A percentile compares a stretch with the other conserved stretches of the same genome.
Conservation (phyloP, 2,888 invertebrate genomes). For the Metalampra italica region DNA sequence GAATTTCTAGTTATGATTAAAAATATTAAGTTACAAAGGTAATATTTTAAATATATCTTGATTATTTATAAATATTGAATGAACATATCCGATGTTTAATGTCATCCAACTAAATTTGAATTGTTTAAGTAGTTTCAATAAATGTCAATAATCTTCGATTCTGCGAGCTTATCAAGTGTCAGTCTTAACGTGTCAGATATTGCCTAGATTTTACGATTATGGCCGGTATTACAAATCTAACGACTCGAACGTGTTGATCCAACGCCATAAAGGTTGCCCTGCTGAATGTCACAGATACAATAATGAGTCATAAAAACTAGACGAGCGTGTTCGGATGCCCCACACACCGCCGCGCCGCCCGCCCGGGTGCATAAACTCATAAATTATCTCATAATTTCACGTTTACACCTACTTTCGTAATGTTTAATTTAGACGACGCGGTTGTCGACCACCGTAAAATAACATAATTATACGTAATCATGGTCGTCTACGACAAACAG, state of each 20-base stretch:
- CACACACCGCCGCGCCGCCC: constrained; percentile 29
- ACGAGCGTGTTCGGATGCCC: constrained; percentile 14
- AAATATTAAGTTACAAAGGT: constrained; percentile 2
- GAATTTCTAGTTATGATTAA: constrained; percentile 1
- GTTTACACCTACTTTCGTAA: constrained; percentile 40
- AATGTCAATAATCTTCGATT: constrained; percentile 7
- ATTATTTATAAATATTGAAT: constrained; percentile 4
- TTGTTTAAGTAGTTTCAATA: background rate
- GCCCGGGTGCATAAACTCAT: constrained; percentile 34
- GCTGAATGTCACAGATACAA: constrained; percentile 30
- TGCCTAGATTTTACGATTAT: constrained; percentile 5
- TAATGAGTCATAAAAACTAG: constrained; percentile 15
- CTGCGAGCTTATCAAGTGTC: constrained; percentile 3
- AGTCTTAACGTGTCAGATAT: constrained; percentile 1
- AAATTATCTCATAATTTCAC: constrained; percentile 29
- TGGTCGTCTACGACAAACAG: constrained; percentile 58
- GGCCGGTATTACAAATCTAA: background rate
- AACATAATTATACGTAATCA: constrained; percentile 66
- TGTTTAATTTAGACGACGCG: constrained; percentile 49
- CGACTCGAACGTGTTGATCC: constrained; percentile 42
- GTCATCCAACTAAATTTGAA: background rate
- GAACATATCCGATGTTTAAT: background rate
- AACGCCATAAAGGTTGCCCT: constrained; percentile 37
- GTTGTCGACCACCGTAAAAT: constrained; percentile 54
- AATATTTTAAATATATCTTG: constrained; percentile 5